phyloP scores from a whole-genome alignment of 2,797 vertebrate genomes.

The Syngnathus rostellatus region DNA sequence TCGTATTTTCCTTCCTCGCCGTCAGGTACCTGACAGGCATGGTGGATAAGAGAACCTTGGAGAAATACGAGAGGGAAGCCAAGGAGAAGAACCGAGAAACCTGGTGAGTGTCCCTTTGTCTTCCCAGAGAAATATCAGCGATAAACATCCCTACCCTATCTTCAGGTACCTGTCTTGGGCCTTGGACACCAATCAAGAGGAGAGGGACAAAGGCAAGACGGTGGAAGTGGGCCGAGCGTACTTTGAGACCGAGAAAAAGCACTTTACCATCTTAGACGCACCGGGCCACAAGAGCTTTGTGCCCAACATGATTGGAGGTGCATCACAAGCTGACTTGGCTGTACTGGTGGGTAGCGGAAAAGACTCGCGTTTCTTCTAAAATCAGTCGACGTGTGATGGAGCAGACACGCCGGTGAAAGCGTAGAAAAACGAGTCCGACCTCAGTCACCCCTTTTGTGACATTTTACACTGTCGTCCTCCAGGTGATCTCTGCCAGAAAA shows the following conservation, averaged over 20 bases:
- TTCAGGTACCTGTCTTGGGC: conserved; percentile 96
- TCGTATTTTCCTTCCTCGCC: conserved; percentile 1
- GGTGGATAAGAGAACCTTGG: conserved; percentile 97
- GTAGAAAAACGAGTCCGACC: not conserved
- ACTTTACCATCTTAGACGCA: conserved; percentile 97
- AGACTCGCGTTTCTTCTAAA: not conserved
- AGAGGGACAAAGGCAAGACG: conserved; percentile 96
- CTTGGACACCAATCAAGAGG: conserved; percentile 96
- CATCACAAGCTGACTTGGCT: conserved; percentile 93
- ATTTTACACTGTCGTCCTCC: not conserved
- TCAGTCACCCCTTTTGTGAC: not conserved
- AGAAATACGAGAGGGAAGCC: conserved; percentile 97
- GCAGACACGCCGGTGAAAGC: not conserved
- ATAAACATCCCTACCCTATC: not conserved
- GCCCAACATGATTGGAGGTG: conserved; percentile 97
- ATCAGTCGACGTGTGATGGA: not conserved
- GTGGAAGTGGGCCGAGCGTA: conserved; percentile 96
- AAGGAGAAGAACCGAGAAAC: conserved; percentile 99
- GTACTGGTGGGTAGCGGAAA: conserved; percentile 79
- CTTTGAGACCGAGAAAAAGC: conserved; percentile 96
- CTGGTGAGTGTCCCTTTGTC: conserved; percentile 69
- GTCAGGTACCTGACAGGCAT: conserved; percentile 95
- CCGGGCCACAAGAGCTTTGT: conserved; percentile 98
- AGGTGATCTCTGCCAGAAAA: conserved; percentile 98
- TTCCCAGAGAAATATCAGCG: not conserved